Conservation (phyloP, 2,888 invertebrate genomes). For the Laspeyria flexula region DNA sequence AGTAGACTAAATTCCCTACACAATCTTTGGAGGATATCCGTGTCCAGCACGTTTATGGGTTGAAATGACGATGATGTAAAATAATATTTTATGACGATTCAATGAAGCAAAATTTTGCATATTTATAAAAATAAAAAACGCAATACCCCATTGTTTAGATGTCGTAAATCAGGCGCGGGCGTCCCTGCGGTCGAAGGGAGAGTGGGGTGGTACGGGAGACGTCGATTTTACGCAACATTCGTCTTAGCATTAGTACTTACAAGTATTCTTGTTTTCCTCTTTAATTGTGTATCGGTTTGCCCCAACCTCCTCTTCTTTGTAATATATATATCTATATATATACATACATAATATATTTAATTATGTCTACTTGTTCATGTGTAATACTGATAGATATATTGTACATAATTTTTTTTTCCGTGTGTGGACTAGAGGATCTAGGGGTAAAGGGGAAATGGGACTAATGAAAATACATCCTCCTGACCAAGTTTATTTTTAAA, state of each 20-base stretch:
- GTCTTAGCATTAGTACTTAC: slow-evolving; percentile 83
- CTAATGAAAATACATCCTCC: too few species aligned
- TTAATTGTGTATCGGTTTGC: slow-evolving; percentile 83
- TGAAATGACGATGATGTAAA: too few species aligned
- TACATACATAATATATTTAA: neutral
- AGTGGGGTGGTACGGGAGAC: slow-evolving; percentile 55
- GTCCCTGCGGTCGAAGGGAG: slow-evolving; percentile 66
- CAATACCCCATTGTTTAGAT: slow-evolving; percentile 61
- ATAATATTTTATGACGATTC: too few species aligned
- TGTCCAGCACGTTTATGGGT: too few species aligned
- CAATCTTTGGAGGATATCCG: too few species aligned
- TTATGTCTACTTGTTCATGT: slow-evolving; percentile 8
- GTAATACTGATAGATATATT: too few species aligned
- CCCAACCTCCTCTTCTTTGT: slow-evolving; percentile 49
- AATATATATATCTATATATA: neutral
- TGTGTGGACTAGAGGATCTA: too few species aligned
- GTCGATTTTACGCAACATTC: slow-evolving; percentile 86
- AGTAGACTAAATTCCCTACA: too few species aligned
- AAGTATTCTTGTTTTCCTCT: slow-evolving; percentile 79
- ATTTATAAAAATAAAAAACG: slow-evolving; percentile 61
- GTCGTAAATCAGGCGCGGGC: slow-evolving; percentile 83
- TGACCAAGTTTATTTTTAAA: too few species aligned
- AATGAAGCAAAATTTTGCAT: slow-evolving; percentile 7
- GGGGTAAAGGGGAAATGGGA: too few species aligned
- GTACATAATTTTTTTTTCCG: too few species aligned